Evolutionary conservation across 2,888 invertebrate species (phyloP).

Genomic region (Carpatolechia fugitivella): DNA sequence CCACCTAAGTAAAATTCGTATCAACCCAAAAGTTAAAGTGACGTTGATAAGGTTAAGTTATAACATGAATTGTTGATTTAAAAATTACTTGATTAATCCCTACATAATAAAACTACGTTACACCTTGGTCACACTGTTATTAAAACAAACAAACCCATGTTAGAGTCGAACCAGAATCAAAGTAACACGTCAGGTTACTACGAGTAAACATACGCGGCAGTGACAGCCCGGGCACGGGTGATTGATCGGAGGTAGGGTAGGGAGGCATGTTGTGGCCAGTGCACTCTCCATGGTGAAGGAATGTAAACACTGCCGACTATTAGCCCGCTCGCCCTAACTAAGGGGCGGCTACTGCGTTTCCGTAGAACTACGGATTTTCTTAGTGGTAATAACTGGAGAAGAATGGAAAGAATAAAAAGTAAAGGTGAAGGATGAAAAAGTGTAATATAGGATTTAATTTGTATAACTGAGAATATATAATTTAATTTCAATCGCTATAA

Average conservation of each 20-base stretch:
- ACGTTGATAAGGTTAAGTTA: no score
- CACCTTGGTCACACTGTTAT: no score
- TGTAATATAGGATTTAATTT: no score
- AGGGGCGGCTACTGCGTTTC: background rate
- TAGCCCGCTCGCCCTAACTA: conserved; percentile 27
- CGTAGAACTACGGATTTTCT: background rate
- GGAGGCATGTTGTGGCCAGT: background rate
- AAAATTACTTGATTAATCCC: no score
- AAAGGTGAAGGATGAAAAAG: no score
- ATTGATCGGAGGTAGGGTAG: conserved; percentile 8
- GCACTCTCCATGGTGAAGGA: conserved; percentile 72
- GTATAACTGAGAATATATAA: no score
- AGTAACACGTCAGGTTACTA: no score
- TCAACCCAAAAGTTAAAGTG: no score
- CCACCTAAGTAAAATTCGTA: no score
- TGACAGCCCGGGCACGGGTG: background rate
- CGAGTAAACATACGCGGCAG: background rate
- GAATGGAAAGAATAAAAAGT: background rate
- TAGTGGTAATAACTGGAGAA: background rate
- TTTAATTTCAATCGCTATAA: no score
- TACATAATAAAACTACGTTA: no score
- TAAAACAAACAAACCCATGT: background rate
- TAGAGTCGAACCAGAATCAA: background rate
- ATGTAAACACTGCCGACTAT: conserved; percentile 54
- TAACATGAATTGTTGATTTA: no score